These are phyloP conservation scores for Zoanthus solanderi DNA, from an alignment of 92 coral and sea anemone species.

Conservation along the genomic window DNA sequence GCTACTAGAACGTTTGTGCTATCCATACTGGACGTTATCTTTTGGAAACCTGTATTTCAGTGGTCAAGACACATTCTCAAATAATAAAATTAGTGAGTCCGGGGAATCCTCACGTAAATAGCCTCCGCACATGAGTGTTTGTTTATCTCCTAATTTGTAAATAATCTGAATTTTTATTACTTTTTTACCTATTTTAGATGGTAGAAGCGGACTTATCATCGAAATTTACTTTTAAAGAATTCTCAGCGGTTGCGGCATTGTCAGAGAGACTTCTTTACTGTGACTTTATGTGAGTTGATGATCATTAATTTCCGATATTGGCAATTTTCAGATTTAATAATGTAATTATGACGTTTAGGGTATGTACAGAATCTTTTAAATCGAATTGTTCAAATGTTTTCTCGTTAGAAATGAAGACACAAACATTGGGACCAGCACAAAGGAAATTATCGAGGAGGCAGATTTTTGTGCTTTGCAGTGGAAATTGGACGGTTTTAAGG, in stretches of 20 bases:
- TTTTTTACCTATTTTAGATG: slow-evolving; percentile 59
- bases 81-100: too few species aligned
- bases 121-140: too few species aligned
- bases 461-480: slow-evolving; percentile 94
- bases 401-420: slow-evolving; percentile 71
- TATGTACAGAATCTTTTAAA: neutral
- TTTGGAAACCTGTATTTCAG: too few species aligned
- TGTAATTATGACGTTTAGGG: neutral
- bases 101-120: too few species aligned
- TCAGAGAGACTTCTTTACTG: slow-evolving; percentile 93
- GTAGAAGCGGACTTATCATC: slow-evolving; percentile 84
- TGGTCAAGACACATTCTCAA: too few species aligned
- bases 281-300: slow-evolving; percentile 78
- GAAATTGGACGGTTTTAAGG: slow-evolving; percentile 89
- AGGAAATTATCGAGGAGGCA: slow-evolving; percentile 94
- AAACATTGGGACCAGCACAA: slow-evolving; percentile 69
- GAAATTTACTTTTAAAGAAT: slow-evolving; percentile 82
- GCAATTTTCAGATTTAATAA: too few species aligned
- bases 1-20: too few species aligned
- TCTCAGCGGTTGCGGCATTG: slow-evolving; percentile 97
- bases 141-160: too few species aligned
- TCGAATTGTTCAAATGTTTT: neutral
- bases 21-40: too few species aligned
- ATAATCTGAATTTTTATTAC: neutral
- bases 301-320: too few species aligned